phyloP scores from a whole-genome alignment of 2,113 vertebrate genomes.

The Melierax canorus region DNA sequence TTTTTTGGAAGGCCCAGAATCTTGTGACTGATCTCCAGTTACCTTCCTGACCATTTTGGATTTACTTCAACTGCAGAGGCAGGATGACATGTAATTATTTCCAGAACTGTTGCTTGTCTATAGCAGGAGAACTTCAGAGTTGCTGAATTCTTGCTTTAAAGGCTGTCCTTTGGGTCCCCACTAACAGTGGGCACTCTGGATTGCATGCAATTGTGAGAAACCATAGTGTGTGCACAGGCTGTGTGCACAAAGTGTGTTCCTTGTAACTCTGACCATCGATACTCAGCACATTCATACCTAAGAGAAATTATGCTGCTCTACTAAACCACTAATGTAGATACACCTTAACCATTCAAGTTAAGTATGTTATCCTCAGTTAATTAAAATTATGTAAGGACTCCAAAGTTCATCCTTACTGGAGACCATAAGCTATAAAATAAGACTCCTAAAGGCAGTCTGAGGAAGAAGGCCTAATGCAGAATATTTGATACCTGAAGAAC shows the following conservation, averaged over 20 bases:
- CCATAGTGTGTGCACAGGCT: not conserved
- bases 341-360: not conserved
- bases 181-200: not conserved
- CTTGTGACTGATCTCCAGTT: not conserved
- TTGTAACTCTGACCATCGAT: fast-evolving
- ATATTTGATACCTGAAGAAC: not conserved
- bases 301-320: not conserved
- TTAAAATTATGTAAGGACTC: not conserved
- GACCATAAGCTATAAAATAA: not conserved
- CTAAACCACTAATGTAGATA: fast-evolving
- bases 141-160: not conserved
- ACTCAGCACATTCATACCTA: not conserved
- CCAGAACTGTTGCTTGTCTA: not conserved
- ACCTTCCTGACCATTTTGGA: not conserved
- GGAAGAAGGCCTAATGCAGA: not conserved
- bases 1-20: not conserved
- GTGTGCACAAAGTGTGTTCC: not conserved
- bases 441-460: not conserved
- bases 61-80: not conserved
- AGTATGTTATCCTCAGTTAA: not conserved
- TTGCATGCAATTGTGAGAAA: not conserved
- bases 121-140: not conserved
- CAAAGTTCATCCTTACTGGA: not conserved
- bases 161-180: not conserved
- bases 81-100: not conserved